Evolutionary conservation across 2,888 invertebrate genomes (phyloP).

Genomic region (Meghimatium bilineatum): DNA sequence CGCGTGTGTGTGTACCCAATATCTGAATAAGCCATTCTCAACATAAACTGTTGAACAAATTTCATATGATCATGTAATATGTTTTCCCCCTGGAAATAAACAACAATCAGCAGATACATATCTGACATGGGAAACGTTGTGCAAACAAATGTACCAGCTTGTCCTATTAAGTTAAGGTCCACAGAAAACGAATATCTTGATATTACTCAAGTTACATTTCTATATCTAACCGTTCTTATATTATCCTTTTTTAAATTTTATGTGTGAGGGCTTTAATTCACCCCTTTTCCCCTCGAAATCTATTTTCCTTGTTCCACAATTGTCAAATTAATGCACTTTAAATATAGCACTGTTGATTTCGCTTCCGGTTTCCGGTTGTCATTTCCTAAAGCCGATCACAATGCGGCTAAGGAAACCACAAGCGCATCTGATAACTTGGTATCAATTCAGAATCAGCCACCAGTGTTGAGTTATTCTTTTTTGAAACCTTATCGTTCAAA

Average conservation of each 20-base stretch:
- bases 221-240: background rate
- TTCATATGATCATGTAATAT: too few relatives aligned
- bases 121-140: background rate
- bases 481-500: too few relatives aligned
- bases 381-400: slow-evolving; percentile 2
- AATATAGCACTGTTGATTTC: slow-evolving; percentile 1
- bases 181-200: background rate
- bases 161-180: background rate
- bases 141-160: background rate
- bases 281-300: background rate
- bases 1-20: background rate
- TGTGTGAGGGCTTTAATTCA: background rate
- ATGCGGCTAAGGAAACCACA: background rate
- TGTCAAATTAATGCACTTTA: background rate
- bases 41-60: too few relatives aligned
- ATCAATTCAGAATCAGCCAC: background rate
- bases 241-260: background rate
- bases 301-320: background rate
- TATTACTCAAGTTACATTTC: background rate
- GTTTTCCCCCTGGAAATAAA: background rate
- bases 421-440: background rate
- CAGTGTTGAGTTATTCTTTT: background rate
- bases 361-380: slow-evolving; percentile 20
- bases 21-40: too few relatives aligned
- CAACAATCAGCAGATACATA: background rate